Conservation (phyloP, 2,113 vertebrate genomes). For the Zapus hudsonius region DNA sequence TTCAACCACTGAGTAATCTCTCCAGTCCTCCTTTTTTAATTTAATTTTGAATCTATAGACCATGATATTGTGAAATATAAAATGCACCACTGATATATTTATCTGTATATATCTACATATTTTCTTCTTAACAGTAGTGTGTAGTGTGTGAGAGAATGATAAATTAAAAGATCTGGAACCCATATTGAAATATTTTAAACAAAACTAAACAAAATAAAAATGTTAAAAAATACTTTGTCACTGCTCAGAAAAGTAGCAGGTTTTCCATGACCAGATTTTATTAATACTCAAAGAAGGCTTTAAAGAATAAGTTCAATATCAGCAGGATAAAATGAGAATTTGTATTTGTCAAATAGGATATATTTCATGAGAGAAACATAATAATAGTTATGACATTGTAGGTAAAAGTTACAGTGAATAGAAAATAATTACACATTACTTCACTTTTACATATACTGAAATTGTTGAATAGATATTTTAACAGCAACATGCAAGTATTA, state of each 20-base stretch:
- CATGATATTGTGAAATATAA: neutral
- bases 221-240: neutral
- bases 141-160: too few relatives aligned
- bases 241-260: neutral
- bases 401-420: neutral
- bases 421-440: neutral
- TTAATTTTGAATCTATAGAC: conserved; percentile 1
- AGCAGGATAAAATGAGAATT: conserved; percentile 19
- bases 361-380: neutral
- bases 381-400: neutral
- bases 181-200: neutral
- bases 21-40: neutral
- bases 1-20: too few relatives aligned
- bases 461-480: neutral
- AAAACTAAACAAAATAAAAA: neutral
- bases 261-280: neutral
- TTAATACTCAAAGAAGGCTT: neutral
- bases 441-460: neutral
- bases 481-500: neutral
- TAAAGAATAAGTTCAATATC: neutral
- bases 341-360: neutral
- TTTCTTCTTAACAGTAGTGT: too few relatives aligned
- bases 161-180: neutral
- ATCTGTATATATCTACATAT: too few relatives aligned
- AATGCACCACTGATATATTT: too few relatives aligned